Evolutionary conservation across 92 coral and sea anemone genomes (phyloP).

Genomic region (Porites evermanni): DNA sequence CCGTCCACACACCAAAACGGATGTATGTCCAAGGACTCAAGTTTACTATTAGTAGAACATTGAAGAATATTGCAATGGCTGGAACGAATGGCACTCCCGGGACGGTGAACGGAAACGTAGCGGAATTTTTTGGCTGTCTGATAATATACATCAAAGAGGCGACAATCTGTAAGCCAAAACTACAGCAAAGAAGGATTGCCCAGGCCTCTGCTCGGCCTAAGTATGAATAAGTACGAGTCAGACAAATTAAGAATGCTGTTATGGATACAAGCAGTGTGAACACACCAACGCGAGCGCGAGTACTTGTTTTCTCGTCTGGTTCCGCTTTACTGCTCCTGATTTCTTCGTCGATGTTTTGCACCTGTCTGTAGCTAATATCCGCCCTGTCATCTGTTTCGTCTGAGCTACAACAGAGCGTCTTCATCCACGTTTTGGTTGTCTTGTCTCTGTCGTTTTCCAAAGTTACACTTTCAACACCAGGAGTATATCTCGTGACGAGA

Average conservation of each 20-base stretch:
- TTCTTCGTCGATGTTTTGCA: slow-evolving; percentile 11
- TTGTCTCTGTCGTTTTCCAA: slow-evolving; percentile 38
- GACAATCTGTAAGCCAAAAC: slow-evolving; percentile 70
- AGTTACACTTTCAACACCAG: slow-evolving; percentile 71
- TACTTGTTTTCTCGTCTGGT: slow-evolving; percentile 61
- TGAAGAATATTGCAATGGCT: slow-evolving; percentile 66
- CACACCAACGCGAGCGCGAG: slow-evolving; percentile 61
- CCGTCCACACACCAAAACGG: slow-evolving; percentile 80
- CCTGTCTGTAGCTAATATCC: slow-evolving; percentile 28
- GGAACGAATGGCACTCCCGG: slow-evolving; percentile 81
- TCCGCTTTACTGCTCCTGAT: background rate
- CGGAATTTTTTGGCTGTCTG: slow-evolving; percentile 82
- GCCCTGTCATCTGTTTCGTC: slow-evolving; percentile 3
- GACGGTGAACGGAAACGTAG: slow-evolving; percentile 90
- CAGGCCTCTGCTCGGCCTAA: slow-evolving; percentile 60
- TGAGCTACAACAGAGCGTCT: slow-evolving; percentile 60
- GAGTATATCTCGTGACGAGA: slow-evolving; percentile 81
- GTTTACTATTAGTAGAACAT: slow-evolving; percentile 70
- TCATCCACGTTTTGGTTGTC: slow-evolving; percentile 63
- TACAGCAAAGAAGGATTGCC: slow-evolving; percentile 70
- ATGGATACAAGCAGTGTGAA: slow-evolving; percentile 55
- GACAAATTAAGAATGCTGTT: slow-evolving; percentile 54
- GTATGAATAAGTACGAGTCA: slow-evolving; percentile 49
- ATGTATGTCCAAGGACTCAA: slow-evolving; percentile 78
- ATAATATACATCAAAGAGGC: slow-evolving; percentile 67